Base-by-base conservation (phyloP, 2,888 invertebrate species). In the Eupsilia transversa region DNA sequence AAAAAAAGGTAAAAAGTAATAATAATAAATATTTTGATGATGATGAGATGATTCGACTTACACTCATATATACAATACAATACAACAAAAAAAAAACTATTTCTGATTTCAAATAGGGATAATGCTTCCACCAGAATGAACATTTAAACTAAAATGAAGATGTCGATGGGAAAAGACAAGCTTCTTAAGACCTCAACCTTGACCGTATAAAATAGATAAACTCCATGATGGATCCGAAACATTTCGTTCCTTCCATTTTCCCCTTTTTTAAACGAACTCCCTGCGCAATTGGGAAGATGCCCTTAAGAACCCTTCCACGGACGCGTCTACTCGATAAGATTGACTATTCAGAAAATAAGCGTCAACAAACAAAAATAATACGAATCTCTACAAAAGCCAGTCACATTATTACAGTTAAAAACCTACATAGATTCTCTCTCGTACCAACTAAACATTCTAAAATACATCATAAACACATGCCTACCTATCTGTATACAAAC, bases 311-410 rank as follows among this genome's bases (percentile, higher is more conserved):
- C 91, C 88, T 89, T 90, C 80, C 65, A 88, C 83, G 81, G 86
- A 86, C 78, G 60, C 78, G 77, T 82, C 82, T 84, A 86, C 88
- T 89, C 88, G 88, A 91, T 89, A 90, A 89, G 87, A 89, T 86
- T 86, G 87, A 65, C 86, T 85, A 86, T 89, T 89, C 84, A 83
- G 80, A 84, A 85, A 86, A 90, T 89, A 89, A 91, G 79, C 82
- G 77, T 84, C 89, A 86, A 86, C 86, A 91, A 88, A 91, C 88
- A 90, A 89, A 88, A 90, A 91, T 90, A 89, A 88, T 80, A 89
- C 82, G 83, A 88, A n/a, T n/a, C n/a, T n/a, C n/a, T n/a, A n/a
- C n/a, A n/a, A n/a, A n/a, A n/a, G n/a, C n/a, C n/a, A n/a, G n/a
- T n/a, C n/a, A n/a, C n/a, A n/a, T n/a, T n/a, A n/a, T n/a, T n/a